A percentile compares a stretch with the other conserved stretches of the same genome.
phyloP scores from a whole-genome alignment of 2,888 invertebrate genomes.

The Catocala fraxini region DNA sequence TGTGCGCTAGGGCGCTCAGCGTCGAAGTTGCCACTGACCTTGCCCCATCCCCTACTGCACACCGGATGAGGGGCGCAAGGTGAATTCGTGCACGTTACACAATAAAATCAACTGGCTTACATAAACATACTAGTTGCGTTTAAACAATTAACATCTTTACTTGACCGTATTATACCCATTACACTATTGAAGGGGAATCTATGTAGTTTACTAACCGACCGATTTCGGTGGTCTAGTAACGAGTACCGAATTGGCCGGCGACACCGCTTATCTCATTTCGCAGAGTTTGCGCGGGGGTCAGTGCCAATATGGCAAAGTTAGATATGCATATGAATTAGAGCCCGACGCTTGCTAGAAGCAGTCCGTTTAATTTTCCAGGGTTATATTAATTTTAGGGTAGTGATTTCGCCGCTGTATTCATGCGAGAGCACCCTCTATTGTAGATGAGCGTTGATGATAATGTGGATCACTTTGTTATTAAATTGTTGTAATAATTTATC shows the following conservation, averaged over 20 bases:
- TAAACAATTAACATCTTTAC: conserved; percentile 63
- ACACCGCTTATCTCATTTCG: conserved; percentile 57
- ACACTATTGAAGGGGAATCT: conserved; percentile 58
- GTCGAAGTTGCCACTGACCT: conserved; percentile 65
- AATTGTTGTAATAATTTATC: conserved; percentile 53
- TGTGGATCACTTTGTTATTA: conserved; percentile 66
- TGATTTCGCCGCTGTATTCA: conserved; percentile 67
- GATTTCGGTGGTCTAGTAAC: conserved; percentile 55
- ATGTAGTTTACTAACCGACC: conserved; percentile 55
- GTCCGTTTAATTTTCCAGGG: conserved; percentile 74
- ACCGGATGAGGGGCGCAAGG: conserved; percentile 65
- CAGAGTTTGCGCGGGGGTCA: conserved; percentile 60
- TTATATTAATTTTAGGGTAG: conserved; percentile 78
- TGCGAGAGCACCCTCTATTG: conserved; percentile 61
- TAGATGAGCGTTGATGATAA: conserved; percentile 67
- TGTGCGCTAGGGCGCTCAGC: conserved; percentile 44
- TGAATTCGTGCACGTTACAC: conserved; percentile 60
- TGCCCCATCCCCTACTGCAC: conserved; percentile 59
- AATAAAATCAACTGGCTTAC: conserved; percentile 52
- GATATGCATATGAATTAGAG: conserved; percentile 68
- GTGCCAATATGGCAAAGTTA: conserved; percentile 66
- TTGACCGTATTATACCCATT: conserved; percentile 58
- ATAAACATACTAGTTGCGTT: conserved; percentile 48
- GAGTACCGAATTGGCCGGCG: conserved; percentile 33
- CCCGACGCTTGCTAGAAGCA: conserved; percentile 50